Conservation (phyloP, 2,888 invertebrate genomes). For the Lepidochrysops patricia region DNA sequence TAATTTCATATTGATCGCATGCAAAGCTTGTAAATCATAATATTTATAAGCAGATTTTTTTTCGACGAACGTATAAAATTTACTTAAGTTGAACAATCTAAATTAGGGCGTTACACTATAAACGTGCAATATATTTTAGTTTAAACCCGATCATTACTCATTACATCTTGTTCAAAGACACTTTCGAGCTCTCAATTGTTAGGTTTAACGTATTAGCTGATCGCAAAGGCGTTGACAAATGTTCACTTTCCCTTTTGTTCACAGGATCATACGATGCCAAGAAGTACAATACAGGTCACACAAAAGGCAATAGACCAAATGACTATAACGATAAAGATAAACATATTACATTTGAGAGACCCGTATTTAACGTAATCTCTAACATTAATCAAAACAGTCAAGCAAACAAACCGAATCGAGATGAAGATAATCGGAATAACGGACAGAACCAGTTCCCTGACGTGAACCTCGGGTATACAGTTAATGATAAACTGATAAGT, state of each 20-base stretch:
- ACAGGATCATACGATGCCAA: constrained; percentile 64
- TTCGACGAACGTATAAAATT: neutral
- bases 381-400: constrained; percentile 44
- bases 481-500: neutral
- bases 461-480: neutral
- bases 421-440: neutral
- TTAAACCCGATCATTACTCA: neutral
- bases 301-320: constrained; percentile 37
- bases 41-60: no score
- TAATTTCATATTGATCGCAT: no score
- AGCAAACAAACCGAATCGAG: constrained; percentile 27
- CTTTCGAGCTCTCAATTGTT: constrained; percentile 21
- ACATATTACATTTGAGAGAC: constrained; percentile 40
- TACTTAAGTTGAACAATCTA: neutral
- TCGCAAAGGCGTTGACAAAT: constrained; percentile 50
- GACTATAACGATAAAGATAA: constrained; percentile 40
- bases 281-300: constrained; percentile 57
- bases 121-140: neutral
- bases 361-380: constrained; percentile 31
- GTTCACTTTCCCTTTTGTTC: constrained; percentile 67
- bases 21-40: no score
- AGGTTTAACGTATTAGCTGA: constrained; percentile 16
- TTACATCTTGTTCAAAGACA: neutral
- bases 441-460: constrained; percentile 6
- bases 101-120: neutral